phyloP scores from a whole-genome alignment of 2,113 vertebrate species.

The Microtus montanus region DNA sequence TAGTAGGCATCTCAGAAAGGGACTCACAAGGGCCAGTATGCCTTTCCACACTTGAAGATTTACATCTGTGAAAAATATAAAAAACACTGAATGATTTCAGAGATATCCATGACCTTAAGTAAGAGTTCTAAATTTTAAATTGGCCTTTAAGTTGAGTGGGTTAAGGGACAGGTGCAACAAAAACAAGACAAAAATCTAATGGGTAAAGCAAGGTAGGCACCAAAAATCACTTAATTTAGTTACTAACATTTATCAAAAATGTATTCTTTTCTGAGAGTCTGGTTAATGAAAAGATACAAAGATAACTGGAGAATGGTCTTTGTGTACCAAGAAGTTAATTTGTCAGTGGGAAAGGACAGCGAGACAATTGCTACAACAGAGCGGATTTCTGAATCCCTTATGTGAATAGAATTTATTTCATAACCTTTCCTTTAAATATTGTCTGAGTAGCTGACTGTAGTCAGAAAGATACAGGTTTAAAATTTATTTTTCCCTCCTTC shows the following conservation, averaged over 20 bases:
- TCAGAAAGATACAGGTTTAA: not conserved
- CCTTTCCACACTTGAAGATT: conserved; percentile 11
- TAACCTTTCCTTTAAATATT: conserved; percentile 26
- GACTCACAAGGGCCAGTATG: not conserved
- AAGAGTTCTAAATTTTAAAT: not conserved
- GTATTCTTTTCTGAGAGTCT: not conserved
- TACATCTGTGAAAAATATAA: not conserved
- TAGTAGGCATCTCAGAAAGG: not conserved
- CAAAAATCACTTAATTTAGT: not conserved
- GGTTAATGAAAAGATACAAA: not conserved
- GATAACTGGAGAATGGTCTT: not conserved
- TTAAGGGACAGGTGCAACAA: not conserved
- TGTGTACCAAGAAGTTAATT: not conserved
- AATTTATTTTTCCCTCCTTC: not conserved
- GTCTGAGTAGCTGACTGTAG: not conserved
- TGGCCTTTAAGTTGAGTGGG: not conserved
- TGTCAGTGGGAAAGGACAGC: not conserved
- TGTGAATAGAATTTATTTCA: not conserved
- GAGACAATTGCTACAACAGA: not conserved
- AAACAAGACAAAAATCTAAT: not conserved
- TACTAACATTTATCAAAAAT: not conserved
- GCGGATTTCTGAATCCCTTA: not conserved
- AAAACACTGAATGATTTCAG: not conserved
- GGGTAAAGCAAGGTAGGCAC: not conserved
- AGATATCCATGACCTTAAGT: not conserved